Evolutionary conservation across 2,797 vertebrate species (phyloP).

Genomic region (Tiaroga cobitis): DNA sequence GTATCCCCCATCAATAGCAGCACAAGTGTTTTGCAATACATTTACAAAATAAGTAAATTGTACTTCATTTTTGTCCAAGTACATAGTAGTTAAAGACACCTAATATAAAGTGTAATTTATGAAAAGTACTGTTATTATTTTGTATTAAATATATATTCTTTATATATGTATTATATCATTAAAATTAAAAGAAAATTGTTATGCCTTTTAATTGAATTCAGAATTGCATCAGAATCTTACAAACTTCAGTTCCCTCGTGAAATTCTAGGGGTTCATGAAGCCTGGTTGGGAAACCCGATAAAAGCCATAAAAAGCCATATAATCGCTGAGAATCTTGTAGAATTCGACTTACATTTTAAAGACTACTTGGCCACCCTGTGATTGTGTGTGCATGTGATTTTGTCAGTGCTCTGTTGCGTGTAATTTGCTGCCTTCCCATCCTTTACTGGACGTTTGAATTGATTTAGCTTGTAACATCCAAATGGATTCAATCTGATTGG

Average conservation of each 20-base stretch:
- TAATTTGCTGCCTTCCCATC: slow-evolving; percentile 42
- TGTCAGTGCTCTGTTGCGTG: slow-evolving; percentile 14
- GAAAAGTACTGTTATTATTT: neutral
- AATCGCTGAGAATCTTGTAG: neutral
- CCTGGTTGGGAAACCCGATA: neutral
- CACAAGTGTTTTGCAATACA: too few relatives aligned
- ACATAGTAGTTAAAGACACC: too few relatives aligned
- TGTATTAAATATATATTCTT: neutral
- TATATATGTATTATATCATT: neutral
- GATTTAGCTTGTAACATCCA: slow-evolving; percentile 42
- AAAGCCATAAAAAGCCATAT: slow-evolving; percentile 6
- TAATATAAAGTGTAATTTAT: neutral
- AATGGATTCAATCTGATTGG: slow-evolving; percentile 25
- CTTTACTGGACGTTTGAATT: slow-evolving; percentile 38
- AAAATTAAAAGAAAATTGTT: neutral
- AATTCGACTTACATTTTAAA: neutral
- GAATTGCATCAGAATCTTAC: neutral
- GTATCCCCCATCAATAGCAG: too few relatives aligned
- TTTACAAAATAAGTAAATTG: too few relatives aligned
- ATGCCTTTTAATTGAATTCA: neutral
- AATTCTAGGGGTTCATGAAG: neutral
- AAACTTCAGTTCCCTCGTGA: neutral
- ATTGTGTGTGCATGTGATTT: neutral
- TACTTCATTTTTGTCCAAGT: too few relatives aligned
- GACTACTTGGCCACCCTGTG: neutral